These are phyloP conservation scores for Drosophila sproati DNA, from an alignment of 1,140 invertebrate genomes.

Conservation along the genomic window DNA sequence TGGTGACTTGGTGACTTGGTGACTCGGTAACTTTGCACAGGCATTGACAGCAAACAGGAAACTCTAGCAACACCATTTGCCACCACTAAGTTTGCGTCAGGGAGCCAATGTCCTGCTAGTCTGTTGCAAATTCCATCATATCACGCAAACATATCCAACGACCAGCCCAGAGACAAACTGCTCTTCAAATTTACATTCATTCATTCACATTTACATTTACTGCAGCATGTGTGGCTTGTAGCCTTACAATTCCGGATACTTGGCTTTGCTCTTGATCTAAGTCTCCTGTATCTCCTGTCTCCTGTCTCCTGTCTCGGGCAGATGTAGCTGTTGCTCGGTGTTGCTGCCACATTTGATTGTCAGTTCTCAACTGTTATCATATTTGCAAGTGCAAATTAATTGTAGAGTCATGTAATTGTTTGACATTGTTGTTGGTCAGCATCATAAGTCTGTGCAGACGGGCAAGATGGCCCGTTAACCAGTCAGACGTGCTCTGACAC, in stretches of 20 bases:
- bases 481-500: background rate
- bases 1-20: background rate
- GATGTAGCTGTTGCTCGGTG: background rate
- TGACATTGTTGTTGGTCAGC: slow-evolving; percentile 62
- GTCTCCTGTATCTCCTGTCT: background rate
- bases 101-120: slow-evolving; percentile 22
- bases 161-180: background rate
- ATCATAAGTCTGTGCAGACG: slow-evolving; percentile 17
- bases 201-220: slow-evolving; percentile 33
- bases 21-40: background rate
- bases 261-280: background rate
- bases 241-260: slow-evolving; percentile 5
- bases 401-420: slow-evolving; percentile 77
- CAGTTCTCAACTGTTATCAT: slow-evolving; percentile 46
- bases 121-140: slow-evolving; percentile 47
- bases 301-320: background rate
- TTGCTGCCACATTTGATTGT: slow-evolving; percentile 28
- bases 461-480: background rate
- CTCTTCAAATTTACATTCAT: slow-evolving; percentile 36
- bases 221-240: slow-evolving; percentile 6
- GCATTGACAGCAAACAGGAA: slow-evolving; percentile 23
- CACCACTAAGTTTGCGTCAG: slow-evolving; percentile 11
- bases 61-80: slow-evolving; percentile 7
- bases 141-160: slow-evolving; percentile 8
- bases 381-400: slow-evolving; percentile 68